These are phyloP conservation scores for Gorsachius goisagi DNA, from an alignment of 2,113 vertebrate genomes.

Conservation along the genomic window DNA sequence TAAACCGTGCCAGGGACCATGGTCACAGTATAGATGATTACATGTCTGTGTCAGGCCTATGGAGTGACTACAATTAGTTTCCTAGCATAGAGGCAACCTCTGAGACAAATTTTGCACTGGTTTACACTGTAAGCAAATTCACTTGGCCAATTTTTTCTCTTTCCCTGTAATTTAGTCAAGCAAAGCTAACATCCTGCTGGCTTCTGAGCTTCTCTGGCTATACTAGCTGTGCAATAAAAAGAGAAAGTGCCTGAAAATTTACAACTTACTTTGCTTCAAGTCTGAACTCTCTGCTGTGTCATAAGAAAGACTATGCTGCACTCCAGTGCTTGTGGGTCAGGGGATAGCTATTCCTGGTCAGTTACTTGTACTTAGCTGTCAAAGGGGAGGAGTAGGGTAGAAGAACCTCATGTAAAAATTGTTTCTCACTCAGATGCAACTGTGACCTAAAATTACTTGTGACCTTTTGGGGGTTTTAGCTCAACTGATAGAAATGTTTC, in stretches of 20 bases:
- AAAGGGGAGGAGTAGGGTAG: neutral
- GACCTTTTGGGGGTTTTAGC: neutral
- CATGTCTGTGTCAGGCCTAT: neutral
- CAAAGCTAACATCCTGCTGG: neutral
- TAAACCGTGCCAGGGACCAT: neutral
- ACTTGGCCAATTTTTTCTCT: neutral
- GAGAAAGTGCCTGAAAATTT: neutral
- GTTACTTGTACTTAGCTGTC: neutral
- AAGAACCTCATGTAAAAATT: neutral
- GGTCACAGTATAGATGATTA: neutral
- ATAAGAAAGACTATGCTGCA: neutral
- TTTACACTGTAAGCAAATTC: neutral
- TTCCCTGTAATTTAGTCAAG: neutral
- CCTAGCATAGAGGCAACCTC: neutral
- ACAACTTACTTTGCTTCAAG: neutral
- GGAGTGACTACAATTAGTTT: neutral
- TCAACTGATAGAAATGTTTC: neutral
- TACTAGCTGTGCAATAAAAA: neutral
- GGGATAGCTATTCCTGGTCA: neutral
- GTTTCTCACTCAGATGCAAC: neutral
- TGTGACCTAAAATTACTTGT: neutral
- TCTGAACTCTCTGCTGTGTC: neutral
- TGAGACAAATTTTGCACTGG: neutral
- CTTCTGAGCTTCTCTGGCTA: neutral
- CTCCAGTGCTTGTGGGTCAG: neutral